Evolutionary conservation across 2,888 invertebrate genomes (phyloP).

Genomic region (Notocelia uddmanniana): DNA sequence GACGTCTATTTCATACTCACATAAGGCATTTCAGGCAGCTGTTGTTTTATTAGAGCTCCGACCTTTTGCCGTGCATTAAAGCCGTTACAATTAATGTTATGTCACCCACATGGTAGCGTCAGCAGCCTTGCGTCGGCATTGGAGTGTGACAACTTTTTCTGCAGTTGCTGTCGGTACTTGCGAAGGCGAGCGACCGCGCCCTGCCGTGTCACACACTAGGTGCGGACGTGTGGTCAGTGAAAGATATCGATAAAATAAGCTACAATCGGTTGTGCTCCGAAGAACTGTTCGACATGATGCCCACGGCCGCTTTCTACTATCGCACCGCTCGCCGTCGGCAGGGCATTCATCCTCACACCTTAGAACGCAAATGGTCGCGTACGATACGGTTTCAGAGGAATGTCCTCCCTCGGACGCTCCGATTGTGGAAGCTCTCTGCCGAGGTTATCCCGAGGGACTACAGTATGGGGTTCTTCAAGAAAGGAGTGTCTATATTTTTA

Average conservation of each 20-base stretch:
- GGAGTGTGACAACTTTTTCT: conserved; percentile 32
- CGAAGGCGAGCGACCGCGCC: conserved; percentile 69
- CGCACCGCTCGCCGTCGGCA: no score
- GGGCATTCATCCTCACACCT: no score
- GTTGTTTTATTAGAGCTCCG: conserved; percentile 7
- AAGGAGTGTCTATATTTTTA: no score
- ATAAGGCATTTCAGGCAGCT: background rate
- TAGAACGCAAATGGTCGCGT: no score
- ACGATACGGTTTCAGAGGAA: no score
- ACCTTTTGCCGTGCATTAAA: conserved; percentile 34
- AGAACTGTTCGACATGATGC: no score
- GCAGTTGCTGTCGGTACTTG: conserved; percentile 39
- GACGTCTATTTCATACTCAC: background rate
- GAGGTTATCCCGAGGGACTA: no score
- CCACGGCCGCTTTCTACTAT: no score
- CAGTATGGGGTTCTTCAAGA: no score
- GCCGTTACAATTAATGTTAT: conserved; percentile 33
- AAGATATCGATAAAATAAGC: conserved; percentile 20
- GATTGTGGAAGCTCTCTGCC: no score
- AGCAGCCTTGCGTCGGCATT: conserved; percentile 32
- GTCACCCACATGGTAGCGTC: conserved; percentile 36
- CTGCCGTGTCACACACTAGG: conserved; percentile 50
- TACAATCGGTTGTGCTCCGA: no score
- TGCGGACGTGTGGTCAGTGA: conserved; percentile 13
- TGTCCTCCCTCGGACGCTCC: no score